Evolutionary conservation across 2,113 vertebrate genomes (phyloP), one percentile per base, ranked within the genome.

Genomic region (Sisor rabdophorus): DNA sequence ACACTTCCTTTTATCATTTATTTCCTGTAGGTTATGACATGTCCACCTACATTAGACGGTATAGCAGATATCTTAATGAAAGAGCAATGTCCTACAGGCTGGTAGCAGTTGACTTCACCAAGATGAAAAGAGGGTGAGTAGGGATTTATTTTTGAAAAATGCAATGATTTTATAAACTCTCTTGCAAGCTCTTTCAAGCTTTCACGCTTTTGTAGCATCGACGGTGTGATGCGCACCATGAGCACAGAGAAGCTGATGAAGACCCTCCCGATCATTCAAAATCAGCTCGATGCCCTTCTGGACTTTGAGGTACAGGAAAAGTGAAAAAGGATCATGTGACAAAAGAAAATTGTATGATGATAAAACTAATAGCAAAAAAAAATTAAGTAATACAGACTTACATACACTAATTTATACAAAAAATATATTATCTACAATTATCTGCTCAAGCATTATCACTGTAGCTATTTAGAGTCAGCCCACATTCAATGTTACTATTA

Each of bases 1-100:
- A 50, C 10, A 17, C 22, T 52, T 50, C 26, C 7, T 0, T 53
- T 53, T 15, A 47, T 47, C 20, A 58, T 58, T 10, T 88, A 69
- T 64, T 22, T 15, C 2, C 81, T 87, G 20, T 75, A 99, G 96
- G 95, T 83, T 96, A 94, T 74, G 89, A 95, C 86, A 98, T 98
- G 96, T 98, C 96, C 71, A 93, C 92, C 77, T 98, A 97, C 91
- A 98, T 98, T 86, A 92, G 96, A 73, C 87, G 94, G 48, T 97
- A 98, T 79, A 96, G 97, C 90, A 94, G 92, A 83, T 98, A 97
- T 88, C 92, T 98, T 91, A 98, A 97, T 71, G 96, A 98, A 89
- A 96, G 96, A 89, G 96, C 95, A 78, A 93, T 98, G 84, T 94
- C 95, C 17, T 98, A 95, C 84, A 91, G 96, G 82, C 92, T 95